These are phyloP conservation scores for Vireo altiloquus DNA, from an alignment of 2,113 vertebrate genomes.

Conservation along the genomic window DNA sequence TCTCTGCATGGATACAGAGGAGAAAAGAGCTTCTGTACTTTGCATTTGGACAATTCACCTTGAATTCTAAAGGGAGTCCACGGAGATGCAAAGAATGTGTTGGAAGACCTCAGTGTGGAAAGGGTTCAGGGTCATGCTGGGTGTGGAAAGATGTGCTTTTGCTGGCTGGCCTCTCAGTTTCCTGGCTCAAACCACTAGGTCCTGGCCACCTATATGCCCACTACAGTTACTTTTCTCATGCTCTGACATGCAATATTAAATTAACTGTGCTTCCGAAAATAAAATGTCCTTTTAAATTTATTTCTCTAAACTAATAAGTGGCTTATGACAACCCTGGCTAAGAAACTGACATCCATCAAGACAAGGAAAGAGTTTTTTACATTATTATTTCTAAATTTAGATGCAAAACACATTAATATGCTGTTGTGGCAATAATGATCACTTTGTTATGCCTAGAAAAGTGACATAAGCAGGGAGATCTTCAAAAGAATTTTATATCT, in stretches of 20 bases:
- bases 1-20: neutral
- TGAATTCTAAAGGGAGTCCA: neutral
- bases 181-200: neutral
- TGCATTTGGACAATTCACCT: neutral
- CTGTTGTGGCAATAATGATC: slow-evolving; percentile 13
- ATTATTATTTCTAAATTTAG: slow-evolving; percentile 29
- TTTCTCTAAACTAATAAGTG: neutral
- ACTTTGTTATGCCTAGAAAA: slow-evolving; percentile 44
- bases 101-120: neutral
- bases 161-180: neutral
- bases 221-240: neutral
- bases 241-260: neutral
- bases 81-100: too few relatives aligned
- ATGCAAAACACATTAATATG: slow-evolving; percentile 42
- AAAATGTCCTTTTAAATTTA: neutral
- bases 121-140: neutral
- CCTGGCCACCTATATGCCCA: neutral
- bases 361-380: neutral
- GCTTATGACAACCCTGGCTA: neutral
- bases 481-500: slow-evolving; percentile 31
- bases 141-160: neutral
- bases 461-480: neutral
- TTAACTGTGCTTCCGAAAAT: neutral
- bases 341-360: neutral
- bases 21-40: neutral